Percentiles rank a stretch among this genome's conserved stretches.
phyloP scores from a whole-genome alignment of 2,113 vertebrate genomes.

The Osmerus mordax region DNA sequence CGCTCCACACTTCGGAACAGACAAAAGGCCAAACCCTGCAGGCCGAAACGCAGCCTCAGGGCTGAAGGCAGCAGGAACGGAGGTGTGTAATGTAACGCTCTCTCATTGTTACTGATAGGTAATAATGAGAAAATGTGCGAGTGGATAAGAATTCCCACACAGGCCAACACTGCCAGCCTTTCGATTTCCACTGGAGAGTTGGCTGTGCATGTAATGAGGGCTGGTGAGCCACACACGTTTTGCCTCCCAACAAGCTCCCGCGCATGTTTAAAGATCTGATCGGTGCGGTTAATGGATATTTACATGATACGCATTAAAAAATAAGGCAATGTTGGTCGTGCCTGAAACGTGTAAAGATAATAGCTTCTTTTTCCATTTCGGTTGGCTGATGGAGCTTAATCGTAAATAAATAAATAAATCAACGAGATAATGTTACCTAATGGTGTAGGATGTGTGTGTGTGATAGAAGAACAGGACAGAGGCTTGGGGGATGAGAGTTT shows the following conservation, averaged over 20 bases:
- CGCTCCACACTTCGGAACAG: too few species aligned
- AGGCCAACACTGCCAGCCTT: neutral
- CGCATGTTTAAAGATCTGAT: too few species aligned
- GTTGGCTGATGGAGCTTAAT: too few species aligned
- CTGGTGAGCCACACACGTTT: neutral
- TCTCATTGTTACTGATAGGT: constrained; percentile 1
- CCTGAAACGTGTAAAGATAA: too few species aligned
- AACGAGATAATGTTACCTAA: constrained; percentile 34
- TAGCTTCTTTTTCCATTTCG: too few species aligned
- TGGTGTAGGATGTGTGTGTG: too few species aligned
- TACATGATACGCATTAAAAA: neutral
- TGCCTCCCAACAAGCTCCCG: neutral
- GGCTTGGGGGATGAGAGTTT: neutral
- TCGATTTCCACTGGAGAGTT: neutral
- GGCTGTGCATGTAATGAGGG: neutral
- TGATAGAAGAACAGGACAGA: too few species aligned
- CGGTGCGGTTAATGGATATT: too few species aligned
- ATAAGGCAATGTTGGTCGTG: too few species aligned
- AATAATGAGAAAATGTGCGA: constrained; percentile 14
- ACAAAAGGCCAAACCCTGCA: too few species aligned
- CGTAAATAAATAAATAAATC: neutral
- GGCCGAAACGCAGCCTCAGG: neutral
- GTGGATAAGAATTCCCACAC: neutral
- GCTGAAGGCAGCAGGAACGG: neutral
- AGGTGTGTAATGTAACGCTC: constrained; percentile 6